phyloP scores from a whole-genome alignment of 2,113 vertebrate genomes.

The Nanorana parkeri region DNA sequence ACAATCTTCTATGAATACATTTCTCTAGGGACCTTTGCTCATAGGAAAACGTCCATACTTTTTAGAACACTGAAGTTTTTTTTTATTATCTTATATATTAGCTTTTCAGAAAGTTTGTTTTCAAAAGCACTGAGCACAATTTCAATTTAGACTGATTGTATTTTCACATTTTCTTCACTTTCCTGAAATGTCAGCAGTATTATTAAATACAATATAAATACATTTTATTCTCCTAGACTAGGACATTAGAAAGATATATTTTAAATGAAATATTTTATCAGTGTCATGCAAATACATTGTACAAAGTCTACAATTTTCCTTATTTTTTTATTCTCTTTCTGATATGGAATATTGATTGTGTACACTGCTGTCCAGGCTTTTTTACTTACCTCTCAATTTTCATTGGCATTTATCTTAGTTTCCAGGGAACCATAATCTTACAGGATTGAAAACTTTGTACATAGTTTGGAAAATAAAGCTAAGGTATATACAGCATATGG shows the following conservation, averaged over 20 bases:
- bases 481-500: no score
- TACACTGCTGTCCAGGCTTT: not conserved
- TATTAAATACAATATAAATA: not conserved
- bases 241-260: slow-evolving; percentile 8
- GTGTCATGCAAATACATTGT: slow-evolving; percentile 1
- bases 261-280: slow-evolving; percentile 13
- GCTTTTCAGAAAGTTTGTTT: not conserved
- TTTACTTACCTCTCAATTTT: not conserved
- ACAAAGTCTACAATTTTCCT: not conserved
- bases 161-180: not conserved
- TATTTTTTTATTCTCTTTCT: not conserved
- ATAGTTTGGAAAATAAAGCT: no score
- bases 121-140: not conserved
- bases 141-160: not conserved
- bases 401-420: not conserved
- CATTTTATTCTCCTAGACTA: not conserved
- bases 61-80: no score
- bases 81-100: not conserved
- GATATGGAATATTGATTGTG: not conserved
- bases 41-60: no score
- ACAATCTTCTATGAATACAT: no score
- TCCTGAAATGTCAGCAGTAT: not conserved
- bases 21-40: no score
- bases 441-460: not conserved
- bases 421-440: not conserved